Evolutionary conservation across 1,140 invertebrate species (phyloP).

Genomic region (Cherax destructor): DNA sequence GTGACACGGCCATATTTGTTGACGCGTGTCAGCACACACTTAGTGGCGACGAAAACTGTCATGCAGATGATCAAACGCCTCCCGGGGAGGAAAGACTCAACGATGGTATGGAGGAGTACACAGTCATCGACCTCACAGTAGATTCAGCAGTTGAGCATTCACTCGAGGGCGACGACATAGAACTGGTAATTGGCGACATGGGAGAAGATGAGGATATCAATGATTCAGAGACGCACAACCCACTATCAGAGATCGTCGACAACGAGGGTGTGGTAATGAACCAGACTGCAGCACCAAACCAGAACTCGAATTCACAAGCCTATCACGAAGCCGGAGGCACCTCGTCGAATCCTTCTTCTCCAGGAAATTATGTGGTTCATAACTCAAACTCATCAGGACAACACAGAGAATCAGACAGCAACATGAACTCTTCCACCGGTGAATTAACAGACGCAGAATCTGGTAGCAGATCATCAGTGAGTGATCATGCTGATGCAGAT

Average conservation of each 20-base stretch:
- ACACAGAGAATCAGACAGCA: background rate
- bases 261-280: background rate
- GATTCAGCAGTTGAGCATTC: background rate
- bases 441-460: conserved; percentile 10
- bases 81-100: background rate
- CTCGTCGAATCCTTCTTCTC: background rate
- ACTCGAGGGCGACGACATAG: conserved; percentile 29
- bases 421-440: background rate
- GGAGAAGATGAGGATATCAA: conserved; percentile 6
- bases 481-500: conserved; percentile 10
- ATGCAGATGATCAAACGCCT: background rate
- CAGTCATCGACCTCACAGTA: background rate
- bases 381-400: background rate
- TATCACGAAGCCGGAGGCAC: too few relatives aligned
- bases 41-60: background rate
- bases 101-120: background rate
- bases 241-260: conserved; percentile 18
- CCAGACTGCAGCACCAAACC: background rate
- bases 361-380: background rate
- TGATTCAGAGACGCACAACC: background rate
- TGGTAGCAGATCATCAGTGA: conserved; percentile 5
- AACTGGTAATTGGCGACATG: conserved; percentile 27
- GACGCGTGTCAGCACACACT: conserved; percentile 26
- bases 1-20: conserved; percentile 52
- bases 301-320: background rate